phyloP scores from a whole-genome alignment of 2,113 vertebrate genomes.

The Patagioenas fasciata region DNA sequence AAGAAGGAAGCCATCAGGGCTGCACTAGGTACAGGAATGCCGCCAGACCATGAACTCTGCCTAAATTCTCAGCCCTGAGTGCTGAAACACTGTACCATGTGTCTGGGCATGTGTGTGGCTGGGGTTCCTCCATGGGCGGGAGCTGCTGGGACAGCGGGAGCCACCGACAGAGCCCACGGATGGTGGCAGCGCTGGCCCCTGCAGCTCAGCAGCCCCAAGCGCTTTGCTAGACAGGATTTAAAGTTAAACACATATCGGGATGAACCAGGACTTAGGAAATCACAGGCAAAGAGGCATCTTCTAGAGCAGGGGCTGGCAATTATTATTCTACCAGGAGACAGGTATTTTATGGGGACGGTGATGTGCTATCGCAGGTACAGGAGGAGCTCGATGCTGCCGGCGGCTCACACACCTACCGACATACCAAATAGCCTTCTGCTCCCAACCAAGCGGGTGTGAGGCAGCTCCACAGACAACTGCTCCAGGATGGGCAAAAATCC shows the following conservation, averaged over 20 bases:
- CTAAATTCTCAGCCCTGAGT: neutral
- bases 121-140: neutral
- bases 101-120: neutral
- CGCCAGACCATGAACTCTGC: neutral
- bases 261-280: neutral
- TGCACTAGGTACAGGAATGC: neutral
- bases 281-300: neutral
- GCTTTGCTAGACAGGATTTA: neutral
- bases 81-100: rapidly evolving
- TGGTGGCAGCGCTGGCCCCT: too few relatives aligned
- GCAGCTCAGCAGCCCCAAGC: neutral
- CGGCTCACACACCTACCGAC: neutral
- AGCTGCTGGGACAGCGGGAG: neutral
- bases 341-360: neutral
- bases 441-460: neutral
- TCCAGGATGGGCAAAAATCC: slow-evolving; percentile 29
- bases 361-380: neutral
- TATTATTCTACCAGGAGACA: neutral
- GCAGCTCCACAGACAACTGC: slow-evolving; percentile 18
- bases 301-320: neutral
- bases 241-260: neutral
- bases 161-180: neutral
- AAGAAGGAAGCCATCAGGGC: neutral
- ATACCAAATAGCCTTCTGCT: neutral
- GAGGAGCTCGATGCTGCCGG: neutral